Evolutionary conservation across 2,113 vertebrate genomes (phyloP).

Genomic region (Sturnus vulgaris): DNA sequence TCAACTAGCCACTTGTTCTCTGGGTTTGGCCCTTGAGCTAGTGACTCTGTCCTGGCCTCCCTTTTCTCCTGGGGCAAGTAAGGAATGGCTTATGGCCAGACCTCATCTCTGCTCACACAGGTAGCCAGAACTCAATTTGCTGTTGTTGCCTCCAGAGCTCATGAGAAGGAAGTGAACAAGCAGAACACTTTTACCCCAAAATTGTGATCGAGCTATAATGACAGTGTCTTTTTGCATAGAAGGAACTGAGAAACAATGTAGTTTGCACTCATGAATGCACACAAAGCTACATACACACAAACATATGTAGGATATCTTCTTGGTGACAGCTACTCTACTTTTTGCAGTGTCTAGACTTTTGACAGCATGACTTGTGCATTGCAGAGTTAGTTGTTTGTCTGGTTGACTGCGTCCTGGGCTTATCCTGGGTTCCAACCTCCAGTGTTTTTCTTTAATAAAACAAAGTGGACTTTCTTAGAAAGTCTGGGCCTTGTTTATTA

Average conservation of each 20-base stretch:
- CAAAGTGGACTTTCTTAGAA: too few relatives aligned
- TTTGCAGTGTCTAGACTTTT: not conserved
- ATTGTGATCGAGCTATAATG: not conserved
- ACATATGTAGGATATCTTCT: not conserved
- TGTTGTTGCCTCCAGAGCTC: not conserved
- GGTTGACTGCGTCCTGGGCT: too few relatives aligned
- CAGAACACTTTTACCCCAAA: not conserved
- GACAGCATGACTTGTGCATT: not conserved
- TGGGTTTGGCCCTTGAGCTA: not conserved
- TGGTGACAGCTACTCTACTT: not conserved
- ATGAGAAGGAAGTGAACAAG: not conserved
- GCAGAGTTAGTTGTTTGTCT: too few relatives aligned
- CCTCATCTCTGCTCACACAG: not conserved
- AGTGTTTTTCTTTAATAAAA: too few relatives aligned
- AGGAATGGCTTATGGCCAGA: not conserved
- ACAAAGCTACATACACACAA: not conserved
- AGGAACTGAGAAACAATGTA: not conserved
- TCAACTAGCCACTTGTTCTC: not conserved
- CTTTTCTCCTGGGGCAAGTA: not conserved
- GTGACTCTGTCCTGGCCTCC: not conserved
- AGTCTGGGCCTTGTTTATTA: too few relatives aligned
- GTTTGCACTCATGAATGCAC: not conserved
- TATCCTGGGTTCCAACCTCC: too few relatives aligned
- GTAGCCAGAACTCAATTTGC: not conserved
- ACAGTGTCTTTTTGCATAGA: not conserved